Percentiles rank a stretch among this genome's conserved stretches.
These are phyloP conservation scores for Muraenolepis orangiensis DNA, from an alignment of 2,797 vertebrate species.

Conservation along the genomic window DNA sequence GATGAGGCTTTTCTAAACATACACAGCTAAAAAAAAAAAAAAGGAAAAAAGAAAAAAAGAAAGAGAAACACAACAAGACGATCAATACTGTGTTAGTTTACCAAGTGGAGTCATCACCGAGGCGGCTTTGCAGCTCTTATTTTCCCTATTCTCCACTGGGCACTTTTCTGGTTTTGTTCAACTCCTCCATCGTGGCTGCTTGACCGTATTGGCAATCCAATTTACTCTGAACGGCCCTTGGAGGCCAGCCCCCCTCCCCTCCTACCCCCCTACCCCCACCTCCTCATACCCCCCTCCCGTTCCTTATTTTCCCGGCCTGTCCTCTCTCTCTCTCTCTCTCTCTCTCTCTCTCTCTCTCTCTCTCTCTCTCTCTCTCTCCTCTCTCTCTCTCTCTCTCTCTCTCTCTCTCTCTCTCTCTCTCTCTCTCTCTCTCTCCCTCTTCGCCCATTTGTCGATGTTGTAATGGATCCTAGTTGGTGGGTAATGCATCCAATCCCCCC, in stretches of 20 bases:
- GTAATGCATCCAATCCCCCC: conserved; percentile 53
- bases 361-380: no score
- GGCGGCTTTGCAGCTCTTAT: conserved; percentile 70
- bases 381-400: no score
- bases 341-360: no score
- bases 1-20: conserved; percentile 81
- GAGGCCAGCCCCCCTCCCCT: conserved; percentile 27
- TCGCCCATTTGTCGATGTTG: conserved; percentile 56
- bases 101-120: conserved; percentile 67
- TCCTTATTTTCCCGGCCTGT: conserved; percentile 46
- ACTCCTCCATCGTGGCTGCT: conserved; percentile 61
- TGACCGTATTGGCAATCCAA: conserved; percentile 74
- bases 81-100: conserved; percentile 80
- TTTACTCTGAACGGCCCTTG: conserved; percentile 60
- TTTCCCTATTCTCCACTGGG: conserved; percentile 62
- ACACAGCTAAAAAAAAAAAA: conserved; percentile 57
- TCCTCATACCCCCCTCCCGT: no score
- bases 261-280: no score
- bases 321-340: no score
- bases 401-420: no score
- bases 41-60: background rate
- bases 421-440: no score
- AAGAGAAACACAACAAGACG: conserved; percentile 46
- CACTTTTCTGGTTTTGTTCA: conserved; percentile 61
- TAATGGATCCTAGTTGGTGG: conserved; percentile 67